A percentile compares a stretch with the other conserved stretches of the same genome.
These are phyloP conservation scores for Nowickia ferox DNA, from an alignment of 2,888 invertebrate genomes.

Conservation along the genomic window DNA sequence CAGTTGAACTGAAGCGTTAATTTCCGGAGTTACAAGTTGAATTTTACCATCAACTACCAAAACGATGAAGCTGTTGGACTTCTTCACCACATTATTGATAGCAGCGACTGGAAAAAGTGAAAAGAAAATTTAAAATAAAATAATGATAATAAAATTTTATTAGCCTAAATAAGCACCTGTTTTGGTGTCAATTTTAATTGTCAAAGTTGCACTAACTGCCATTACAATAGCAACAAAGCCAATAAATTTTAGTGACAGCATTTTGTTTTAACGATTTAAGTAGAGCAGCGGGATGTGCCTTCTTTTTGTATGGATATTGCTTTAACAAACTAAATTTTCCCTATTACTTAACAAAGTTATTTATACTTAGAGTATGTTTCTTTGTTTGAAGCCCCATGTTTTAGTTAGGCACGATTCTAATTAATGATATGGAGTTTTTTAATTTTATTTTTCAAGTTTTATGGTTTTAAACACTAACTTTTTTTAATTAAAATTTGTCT, in stretches of 20 bases:
- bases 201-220: neutral
- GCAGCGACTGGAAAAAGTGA: neutral
- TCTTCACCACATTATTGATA: neutral
- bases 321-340: neutral
- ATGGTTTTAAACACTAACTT: neutral
- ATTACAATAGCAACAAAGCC: neutral
- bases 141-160: neutral
- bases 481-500: too few species aligned
- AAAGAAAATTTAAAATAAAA: neutral
- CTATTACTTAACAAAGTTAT: neutral
- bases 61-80: constrained; percentile 2
- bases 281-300: neutral
- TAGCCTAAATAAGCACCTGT: neutral
- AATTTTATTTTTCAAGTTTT: neutral
- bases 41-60: constrained; percentile 15
- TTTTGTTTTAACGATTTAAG: neutral
- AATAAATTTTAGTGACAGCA: neutral
- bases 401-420: constrained; percentile 5
- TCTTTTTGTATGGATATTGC: neutral
- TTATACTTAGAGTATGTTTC: constrained; percentile 1
- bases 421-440: neutral
- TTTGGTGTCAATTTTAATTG: neutral
- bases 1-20: neutral
- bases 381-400: neutral
- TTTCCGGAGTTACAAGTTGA: constrained; percentile 1